A percentile compares a stretch with the other conserved stretches of the same genome.
These are phyloP conservation scores for Cervus canadensis DNA, from an alignment of 2,113 vertebrate species.

Conservation along the genomic window DNA sequence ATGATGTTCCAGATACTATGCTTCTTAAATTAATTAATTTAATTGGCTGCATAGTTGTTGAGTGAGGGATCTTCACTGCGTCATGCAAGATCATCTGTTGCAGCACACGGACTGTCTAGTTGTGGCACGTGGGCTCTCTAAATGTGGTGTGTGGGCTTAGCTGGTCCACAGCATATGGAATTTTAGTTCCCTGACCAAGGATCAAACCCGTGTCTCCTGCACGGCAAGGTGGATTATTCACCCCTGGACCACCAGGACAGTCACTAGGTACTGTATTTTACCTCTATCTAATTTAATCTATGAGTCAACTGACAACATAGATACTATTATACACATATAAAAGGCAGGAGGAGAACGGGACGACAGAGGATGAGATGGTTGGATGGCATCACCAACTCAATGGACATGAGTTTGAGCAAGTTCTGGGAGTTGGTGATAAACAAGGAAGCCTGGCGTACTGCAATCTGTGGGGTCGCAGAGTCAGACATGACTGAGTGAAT, in stretches of 20 bases:
- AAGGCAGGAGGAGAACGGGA: not conserved
- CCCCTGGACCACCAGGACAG: not conserved
- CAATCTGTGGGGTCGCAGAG: not conserved
- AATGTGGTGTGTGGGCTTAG: not conserved
- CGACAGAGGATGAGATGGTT: not conserved
- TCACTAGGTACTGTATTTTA: not conserved
- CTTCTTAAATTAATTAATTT: not conserved
- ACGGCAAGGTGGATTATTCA: not conserved
- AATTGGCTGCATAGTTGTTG: not conserved
- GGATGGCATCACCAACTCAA: not conserved
- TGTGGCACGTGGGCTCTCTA: not conserved
- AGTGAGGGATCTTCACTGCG: not conserved
- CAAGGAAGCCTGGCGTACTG: not conserved
- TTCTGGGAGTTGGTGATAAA: not conserved
- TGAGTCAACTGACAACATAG: not conserved
- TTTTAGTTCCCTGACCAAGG: not conserved
- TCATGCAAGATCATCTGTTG: not conserved
- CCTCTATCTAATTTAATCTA: constrained; percentile 10
- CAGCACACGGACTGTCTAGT: not conserved
- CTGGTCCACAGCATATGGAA: not conserved
- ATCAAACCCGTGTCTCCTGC: not conserved
- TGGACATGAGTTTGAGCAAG: not conserved
- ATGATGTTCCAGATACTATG: not conserved
- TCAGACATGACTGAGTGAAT: not conserved
- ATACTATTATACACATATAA: not conserved